Evolutionary conservation across 64 coral and sea anemone species (phyloP).

Genomic region (Porites australiensis): DNA sequence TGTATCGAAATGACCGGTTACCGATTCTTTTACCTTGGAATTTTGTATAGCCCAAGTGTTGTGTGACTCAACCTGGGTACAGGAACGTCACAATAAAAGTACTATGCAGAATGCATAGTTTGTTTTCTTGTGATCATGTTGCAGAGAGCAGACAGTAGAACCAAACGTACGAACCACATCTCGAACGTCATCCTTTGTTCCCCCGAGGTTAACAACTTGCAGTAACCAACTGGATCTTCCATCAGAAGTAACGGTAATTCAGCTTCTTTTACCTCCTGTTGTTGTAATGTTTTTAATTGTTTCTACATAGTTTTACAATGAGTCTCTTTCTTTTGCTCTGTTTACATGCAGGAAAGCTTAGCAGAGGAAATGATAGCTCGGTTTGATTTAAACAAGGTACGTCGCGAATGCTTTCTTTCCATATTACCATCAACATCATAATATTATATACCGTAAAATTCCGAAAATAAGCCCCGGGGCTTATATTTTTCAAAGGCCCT

Average conservation of each 20-base stretch:
- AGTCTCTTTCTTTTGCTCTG: neutral
- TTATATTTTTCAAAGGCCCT: too few relatives aligned
- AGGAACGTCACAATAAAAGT: too few relatives aligned
- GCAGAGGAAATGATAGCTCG: conserved; percentile 71
- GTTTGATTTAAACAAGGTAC: conserved; percentile 79
- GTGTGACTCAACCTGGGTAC: too few relatives aligned
- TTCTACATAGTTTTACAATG: too few relatives aligned
- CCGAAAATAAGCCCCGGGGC: too few relatives aligned
- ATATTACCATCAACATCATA: neutral
- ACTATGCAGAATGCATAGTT: too few relatives aligned
- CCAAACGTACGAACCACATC: neutral
- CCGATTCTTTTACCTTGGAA: too few relatives aligned
- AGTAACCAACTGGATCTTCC: neutral
- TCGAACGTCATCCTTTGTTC: conserved; percentile 21
- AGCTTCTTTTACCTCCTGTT: neutral
- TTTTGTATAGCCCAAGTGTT: too few relatives aligned
- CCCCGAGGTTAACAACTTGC: neutral
- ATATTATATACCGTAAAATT: too few relatives aligned
- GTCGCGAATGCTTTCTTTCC: neutral
- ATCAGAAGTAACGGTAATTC: conserved; percentile 30
- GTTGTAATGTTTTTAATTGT: too few relatives aligned
- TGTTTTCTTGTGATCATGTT: neutral
- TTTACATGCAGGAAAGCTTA: conserved; percentile 53
- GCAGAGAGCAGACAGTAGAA: neutral
- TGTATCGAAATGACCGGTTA: too few relatives aligned